A percentile compares a stretch with the other conserved stretches of the same genome.
These are phyloP conservation scores for Zele albiditarsus DNA, from an alignment of 2,888 invertebrate species.

Conservation along the genomic window DNA sequence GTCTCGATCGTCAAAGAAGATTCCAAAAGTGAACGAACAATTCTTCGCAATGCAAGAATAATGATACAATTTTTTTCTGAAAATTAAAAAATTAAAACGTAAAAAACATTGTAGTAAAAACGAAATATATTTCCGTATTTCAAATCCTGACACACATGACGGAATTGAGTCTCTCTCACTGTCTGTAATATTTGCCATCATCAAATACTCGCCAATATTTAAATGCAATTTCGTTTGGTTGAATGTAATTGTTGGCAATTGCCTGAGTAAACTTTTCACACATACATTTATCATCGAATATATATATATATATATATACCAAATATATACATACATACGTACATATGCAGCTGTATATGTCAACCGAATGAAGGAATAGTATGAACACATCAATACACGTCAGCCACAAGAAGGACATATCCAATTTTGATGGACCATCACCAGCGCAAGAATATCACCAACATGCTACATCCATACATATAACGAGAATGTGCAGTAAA, in stretches of 20 bases:
- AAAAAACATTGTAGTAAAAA: neutral
- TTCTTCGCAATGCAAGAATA: too few species aligned
- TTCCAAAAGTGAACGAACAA: too few species aligned
- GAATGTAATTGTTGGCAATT: conserved; percentile 69
- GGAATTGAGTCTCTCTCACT: too few species aligned
- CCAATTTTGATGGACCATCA: neutral
- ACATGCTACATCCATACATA: neutral
- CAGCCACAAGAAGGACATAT: neutral
- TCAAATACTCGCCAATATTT: conserved; percentile 66
- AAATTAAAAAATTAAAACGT: too few species aligned
- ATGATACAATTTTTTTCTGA: too few species aligned
- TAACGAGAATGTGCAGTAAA: neutral
- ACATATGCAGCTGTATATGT: conserved; percentile 26
- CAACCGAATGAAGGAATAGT: neutral
- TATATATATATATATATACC: neutral
- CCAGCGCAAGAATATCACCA: neutral
- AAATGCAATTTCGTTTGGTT: conserved; percentile 67
- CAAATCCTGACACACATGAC: too few species aligned
- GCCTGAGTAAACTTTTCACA: conserved; percentile 60
- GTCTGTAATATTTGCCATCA: conserved; percentile 55
- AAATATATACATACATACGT: neutral
- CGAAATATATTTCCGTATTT: too few species aligned
- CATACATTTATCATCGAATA: conserved; percentile 26
- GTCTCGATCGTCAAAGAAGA: too few species aligned
- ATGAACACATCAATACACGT: neutral